A percentile compares a stretch with the other conserved stretches of the same genome.
Conservation (phyloP, 2,797 vertebrate species). For the Epinephelus malabaricus region DNA sequence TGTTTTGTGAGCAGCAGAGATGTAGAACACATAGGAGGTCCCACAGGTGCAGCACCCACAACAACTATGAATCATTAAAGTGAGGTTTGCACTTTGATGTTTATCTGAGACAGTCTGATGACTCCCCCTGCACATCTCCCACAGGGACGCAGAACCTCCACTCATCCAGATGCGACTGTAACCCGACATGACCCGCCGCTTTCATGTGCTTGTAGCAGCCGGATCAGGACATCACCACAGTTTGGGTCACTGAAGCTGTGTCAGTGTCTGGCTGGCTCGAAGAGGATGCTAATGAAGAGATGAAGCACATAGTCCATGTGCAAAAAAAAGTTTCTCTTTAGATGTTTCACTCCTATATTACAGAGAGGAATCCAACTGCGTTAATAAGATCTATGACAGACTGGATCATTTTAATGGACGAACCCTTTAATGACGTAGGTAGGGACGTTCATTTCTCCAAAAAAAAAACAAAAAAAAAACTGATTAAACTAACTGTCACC, state of each 20-base stretch:
- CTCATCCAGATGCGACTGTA: constrained; percentile 58
- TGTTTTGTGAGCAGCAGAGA: constrained; percentile 32
- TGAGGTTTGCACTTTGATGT: constrained; percentile 69
- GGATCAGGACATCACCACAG: constrained; percentile 23
- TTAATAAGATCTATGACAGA: background rate
- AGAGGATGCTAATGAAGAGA: constrained; percentile 9
- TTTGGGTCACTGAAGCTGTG: background rate
- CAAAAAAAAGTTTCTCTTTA: background rate
- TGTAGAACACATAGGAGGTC: constrained; percentile 24
- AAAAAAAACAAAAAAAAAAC: too few species aligned
- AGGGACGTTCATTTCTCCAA: too few species aligned
- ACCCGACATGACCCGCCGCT: constrained; percentile 42
- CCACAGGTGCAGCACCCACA: constrained; percentile 30
- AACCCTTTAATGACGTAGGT: too few species aligned
- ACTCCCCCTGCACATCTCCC: constrained; percentile 50
- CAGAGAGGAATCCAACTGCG: background rate
- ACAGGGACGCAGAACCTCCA: constrained; percentile 38
- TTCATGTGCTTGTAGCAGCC: constrained; percentile 42
- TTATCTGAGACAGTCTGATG: constrained; percentile 55
- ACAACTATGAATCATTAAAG: constrained; percentile 73
- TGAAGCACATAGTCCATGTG: background rate
- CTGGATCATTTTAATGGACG: too few species aligned
- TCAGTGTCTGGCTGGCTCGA: background rate
- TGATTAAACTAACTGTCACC: too few species aligned
- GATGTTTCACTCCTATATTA: too few species aligned